Evolutionary conservation across 2,888 invertebrate species (phyloP).

Genomic region (Caenorhabditis sp.): DNA sequence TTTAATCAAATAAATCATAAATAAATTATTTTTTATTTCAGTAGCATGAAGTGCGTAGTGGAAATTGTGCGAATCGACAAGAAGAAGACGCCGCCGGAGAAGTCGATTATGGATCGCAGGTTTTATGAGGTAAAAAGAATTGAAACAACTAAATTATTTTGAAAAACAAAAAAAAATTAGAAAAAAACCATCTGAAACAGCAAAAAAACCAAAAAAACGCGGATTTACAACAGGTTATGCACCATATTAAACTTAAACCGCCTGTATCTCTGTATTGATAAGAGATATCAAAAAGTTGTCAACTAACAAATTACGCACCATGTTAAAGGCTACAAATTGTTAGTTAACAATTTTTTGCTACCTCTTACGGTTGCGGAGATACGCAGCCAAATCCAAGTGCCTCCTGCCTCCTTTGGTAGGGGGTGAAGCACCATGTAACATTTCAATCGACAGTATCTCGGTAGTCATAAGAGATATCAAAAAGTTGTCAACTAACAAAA

Average conservation of each 20-base stretch:
- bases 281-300: neutral
- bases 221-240: too few relatives aligned
- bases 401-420: too few relatives aligned
- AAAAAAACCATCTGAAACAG: too few relatives aligned
- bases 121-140: slow-evolving; percentile 65
- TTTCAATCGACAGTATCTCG: too few relatives aligned
- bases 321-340: neutral
- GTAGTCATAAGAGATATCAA: too few relatives aligned
- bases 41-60: slow-evolving; percentile 64
- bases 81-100: slow-evolving; percentile 70
- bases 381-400: neutral
- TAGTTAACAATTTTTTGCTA: neutral
- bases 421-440: too few relatives aligned
- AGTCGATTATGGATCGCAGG: slow-evolving; percentile 68
- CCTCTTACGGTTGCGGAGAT: neutral
- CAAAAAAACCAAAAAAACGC: too few relatives aligned
- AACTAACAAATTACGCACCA: neutral
- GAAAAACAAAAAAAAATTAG: neutral
- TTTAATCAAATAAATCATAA: too few relatives aligned
- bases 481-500: too few relatives aligned
- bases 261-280: neutral
- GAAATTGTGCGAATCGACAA: slow-evolving; percentile 73
- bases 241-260: too few relatives aligned
- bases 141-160: neutral
- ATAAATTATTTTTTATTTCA: slow-evolving; percentile 38